Evolutionary conservation across 2,113 vertebrate genomes (phyloP).

Genomic region (Sturnus vulgaris): DNA sequence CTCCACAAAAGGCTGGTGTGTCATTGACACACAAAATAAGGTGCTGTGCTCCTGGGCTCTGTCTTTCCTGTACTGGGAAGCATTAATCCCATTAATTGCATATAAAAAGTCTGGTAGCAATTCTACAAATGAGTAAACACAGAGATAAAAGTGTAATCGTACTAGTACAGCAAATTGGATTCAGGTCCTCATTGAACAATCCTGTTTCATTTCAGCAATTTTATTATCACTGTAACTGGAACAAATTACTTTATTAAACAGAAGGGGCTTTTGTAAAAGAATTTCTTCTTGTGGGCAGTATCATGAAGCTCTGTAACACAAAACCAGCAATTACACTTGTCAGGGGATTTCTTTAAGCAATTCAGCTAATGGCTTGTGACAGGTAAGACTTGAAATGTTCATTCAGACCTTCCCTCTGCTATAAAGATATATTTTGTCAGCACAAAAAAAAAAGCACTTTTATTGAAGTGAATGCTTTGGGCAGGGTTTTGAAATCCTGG

Average conservation of each 20-base stretch:
- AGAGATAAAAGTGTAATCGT: slow-evolving; percentile 75
- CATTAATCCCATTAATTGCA: slow-evolving; percentile 79
- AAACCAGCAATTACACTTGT: slow-evolving; percentile 73
- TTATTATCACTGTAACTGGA: slow-evolving; percentile 82
- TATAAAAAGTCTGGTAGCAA: slow-evolving; percentile 75
- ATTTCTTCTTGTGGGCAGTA: slow-evolving; percentile 71
- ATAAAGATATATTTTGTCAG: slow-evolving; percentile 46
- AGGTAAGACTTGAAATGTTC: slow-evolving; percentile 63
- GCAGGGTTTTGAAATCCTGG: slow-evolving; percentile 16
- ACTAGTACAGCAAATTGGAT: slow-evolving; percentile 79
- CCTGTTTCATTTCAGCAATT: slow-evolving; percentile 81
- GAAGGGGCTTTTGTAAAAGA: slow-evolving; percentile 72
- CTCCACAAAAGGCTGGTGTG: not conserved
- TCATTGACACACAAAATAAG: not conserved
- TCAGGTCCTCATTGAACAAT: slow-evolving; percentile 74
- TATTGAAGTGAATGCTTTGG: slow-evolving; percentile 62
- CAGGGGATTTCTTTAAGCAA: slow-evolving; percentile 75
- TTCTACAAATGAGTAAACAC: slow-evolving; percentile 84
- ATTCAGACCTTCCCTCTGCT: slow-evolving; percentile 49
- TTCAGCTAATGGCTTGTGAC: slow-evolving; percentile 77
- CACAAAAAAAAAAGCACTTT: slow-evolving; percentile 33
- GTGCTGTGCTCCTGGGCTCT: slow-evolving; percentile 23
- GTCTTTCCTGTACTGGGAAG: slow-evolving; percentile 42
- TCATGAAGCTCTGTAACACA: slow-evolving; percentile 70
- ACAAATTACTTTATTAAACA: slow-evolving; percentile 84